Evolutionary conservation across 2,888 invertebrate species (phyloP).

Genomic region (Aporophyla lueneburgensis): DNA sequence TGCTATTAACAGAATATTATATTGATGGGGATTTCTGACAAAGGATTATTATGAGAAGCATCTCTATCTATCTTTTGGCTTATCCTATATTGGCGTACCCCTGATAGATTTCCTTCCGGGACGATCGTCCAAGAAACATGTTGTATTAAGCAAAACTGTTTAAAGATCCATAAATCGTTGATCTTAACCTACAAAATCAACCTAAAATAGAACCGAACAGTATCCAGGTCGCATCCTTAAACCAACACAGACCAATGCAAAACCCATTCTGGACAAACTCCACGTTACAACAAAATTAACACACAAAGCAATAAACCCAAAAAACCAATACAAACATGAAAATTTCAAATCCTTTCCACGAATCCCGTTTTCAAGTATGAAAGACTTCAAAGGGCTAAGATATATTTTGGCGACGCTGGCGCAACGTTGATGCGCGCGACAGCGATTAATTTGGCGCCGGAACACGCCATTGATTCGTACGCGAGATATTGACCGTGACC

Average conservation of each 20-base stretch:
- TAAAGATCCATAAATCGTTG: neutral
- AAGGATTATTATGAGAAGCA: neutral
- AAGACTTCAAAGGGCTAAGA: conserved; percentile 82
- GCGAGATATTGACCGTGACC: conserved; percentile 78
- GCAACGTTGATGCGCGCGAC: conserved; percentile 76
- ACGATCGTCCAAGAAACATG: neutral
- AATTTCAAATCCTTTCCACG: conserved; percentile 71
- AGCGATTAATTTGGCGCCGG: conserved; percentile 83
- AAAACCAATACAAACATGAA: conserved; percentile 65
- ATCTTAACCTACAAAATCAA: neutral
- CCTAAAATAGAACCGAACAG: neutral
- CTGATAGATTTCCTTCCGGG: neutral
- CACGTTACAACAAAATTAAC: conserved; percentile 24
- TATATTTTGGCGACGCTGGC: conserved; percentile 78
- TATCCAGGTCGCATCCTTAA: neutral
- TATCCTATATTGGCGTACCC: neutral
- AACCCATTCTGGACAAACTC: neutral
- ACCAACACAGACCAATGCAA: conserved; percentile 10
- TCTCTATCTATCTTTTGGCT: neutral
- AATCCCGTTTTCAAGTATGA: conserved; percentile 65
- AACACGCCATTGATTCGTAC: conserved; percentile 66
- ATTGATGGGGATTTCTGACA: neutral
- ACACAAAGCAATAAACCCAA: conserved; percentile 22
- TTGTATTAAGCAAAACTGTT: neutral
- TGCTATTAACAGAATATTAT: conserved; percentile 9